Base-by-base conservation (phyloP, 2,113 vertebrate genomes). In the Bujurquina vittata region DNA sequence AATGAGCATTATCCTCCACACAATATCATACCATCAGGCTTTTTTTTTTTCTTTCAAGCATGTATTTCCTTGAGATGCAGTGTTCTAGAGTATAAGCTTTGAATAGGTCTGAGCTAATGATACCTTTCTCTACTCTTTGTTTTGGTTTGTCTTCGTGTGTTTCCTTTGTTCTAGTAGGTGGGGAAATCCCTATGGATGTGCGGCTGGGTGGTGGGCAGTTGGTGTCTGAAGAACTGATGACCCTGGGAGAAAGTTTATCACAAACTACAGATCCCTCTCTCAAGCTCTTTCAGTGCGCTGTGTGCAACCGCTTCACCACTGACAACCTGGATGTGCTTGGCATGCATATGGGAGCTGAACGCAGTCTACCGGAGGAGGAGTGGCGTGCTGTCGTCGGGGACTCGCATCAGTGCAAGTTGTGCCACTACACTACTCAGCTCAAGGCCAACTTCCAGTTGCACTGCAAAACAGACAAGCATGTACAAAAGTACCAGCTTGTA, bases 371-470 rank as follows among this genome's bases (percentile, higher is more conserved):
- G 0, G 98, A 99, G 91, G 98, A 99, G 0, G 98, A 99, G 92
- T 99, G 98, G 98, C 98, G 97, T 63, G 97, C 97, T 0, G 96
- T 97, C 90, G 95, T 97, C 95, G 98, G 98, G 33, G 98, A 99
- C 95, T 97, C 97, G 0, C 98, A 98, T 94, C 98, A 99, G 95
- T 99, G 98, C 95, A 98, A 98, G 95, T 90, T 99, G 86, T 99
- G 98, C 95, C 98, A 96, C 90, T 99, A 99, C 94, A 99, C 98
- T 94, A 99, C 98, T 0, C 98, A 99, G 93, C 97, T 99, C 84
- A 99, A 99, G 95, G 98, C 98, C 90, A 99, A 99, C 95, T 99
- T 99, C 94, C 98, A 99, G 94, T 96, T 99, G 80, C 98, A 99
- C 94, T 99, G 98, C 89, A 99, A 99, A 96, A 99, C 98, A 0